phyloP scores from a whole-genome alignment of 30 jellyfish, hydroid and myxozoan genomes.

The Catostylus mosaicus region DNA sequence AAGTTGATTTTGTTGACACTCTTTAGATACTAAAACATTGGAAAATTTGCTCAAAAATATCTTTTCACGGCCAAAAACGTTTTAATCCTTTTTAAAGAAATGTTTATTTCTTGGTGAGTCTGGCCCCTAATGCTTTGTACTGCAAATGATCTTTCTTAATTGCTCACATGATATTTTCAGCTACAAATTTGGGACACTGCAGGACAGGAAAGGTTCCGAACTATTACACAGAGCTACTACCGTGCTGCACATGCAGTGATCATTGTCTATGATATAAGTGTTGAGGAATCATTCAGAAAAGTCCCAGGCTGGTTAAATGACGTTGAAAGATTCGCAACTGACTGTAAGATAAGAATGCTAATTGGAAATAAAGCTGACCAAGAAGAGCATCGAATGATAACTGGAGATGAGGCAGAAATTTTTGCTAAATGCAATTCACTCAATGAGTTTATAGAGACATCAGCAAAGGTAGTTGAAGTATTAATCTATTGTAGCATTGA shows the following conservation, averaged over 20 bases:
- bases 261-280: constrained; percentile 74
- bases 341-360: constrained; percentile 64
- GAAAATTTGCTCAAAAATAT: too few relatives aligned
- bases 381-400: constrained; percentile 52
- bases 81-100: too few relatives aligned
- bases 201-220: constrained; percentile 88
- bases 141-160: too few relatives aligned
- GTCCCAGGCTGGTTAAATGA: constrained; percentile 79
- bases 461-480: constrained; percentile 72
- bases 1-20: too few relatives aligned
- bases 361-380: constrained; percentile 82
- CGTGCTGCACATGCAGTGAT: constrained; percentile 94
- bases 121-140: too few relatives aligned
- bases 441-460: constrained; percentile 64
- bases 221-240: constrained; percentile 86
- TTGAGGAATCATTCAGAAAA: constrained; percentile 58
- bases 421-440: constrained; percentile 59
- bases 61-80: too few relatives aligned
- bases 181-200: constrained; percentile 96
- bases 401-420: constrained; percentile 50
- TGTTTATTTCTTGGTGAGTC: too few relatives aligned
- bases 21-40: too few relatives aligned
- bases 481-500: too few relatives aligned
- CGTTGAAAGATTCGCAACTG: constrained; percentile 67
- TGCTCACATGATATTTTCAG: too few relatives aligned